Base-by-base conservation (phyloP, 1,140 invertebrate genomes). In the Eufriesea mexicana region DNA sequence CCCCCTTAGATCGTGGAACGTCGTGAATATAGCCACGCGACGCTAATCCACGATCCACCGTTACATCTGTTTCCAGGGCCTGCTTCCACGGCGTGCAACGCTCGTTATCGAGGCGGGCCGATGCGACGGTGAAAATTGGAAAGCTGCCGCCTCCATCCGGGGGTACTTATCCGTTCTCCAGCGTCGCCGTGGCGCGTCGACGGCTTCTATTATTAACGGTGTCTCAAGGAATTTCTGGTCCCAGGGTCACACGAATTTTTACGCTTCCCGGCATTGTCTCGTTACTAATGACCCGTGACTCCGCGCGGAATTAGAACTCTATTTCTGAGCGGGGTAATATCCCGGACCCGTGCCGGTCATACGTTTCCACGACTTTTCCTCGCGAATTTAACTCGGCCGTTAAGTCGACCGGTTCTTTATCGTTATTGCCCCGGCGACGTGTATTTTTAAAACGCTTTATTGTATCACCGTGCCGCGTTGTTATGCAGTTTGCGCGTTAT, bases 41-140 rank as follows among this genome's bases (percentile, higher is more conserved):
- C 62, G 75, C n/a, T 64, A 18, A 61, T 55, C 66, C 54, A 71
- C 61, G 72, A 84, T 84, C 68, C 35, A 72, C 23, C 51, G 28
- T 71, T 85, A 59, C 86, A 76, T 85, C 86, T 79, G 79, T 83
- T 76, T 79, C 28, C 75, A 70, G 59, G 79, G 86, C 67, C n/a
- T 25, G 79, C 75, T 85, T 66, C 47, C n/a, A n/a, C n/a, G n/a
- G n/a, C n/a, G n/a, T n/a, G 54, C 28, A 55, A 42, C 61, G 67
- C 28, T 62, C 61, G 64, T 78, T 86, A 86, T 83, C 86, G 81
- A 57, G 45, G n/a, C 70, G 25, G 35, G 23, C 57, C 68, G 68
- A 77, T 84, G 71, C 62, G 77, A 62, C 68, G 74, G 20, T 62
- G 55, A 20, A 74, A 75, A 73, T 67, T n/a, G 70, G 25, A 49